Percentiles rank a stretch among this genome's conserved stretches.
These are phyloP conservation scores for Gavialis gangeticus DNA, from an alignment of 2,113 vertebrate species.

Conservation along the genomic window DNA sequence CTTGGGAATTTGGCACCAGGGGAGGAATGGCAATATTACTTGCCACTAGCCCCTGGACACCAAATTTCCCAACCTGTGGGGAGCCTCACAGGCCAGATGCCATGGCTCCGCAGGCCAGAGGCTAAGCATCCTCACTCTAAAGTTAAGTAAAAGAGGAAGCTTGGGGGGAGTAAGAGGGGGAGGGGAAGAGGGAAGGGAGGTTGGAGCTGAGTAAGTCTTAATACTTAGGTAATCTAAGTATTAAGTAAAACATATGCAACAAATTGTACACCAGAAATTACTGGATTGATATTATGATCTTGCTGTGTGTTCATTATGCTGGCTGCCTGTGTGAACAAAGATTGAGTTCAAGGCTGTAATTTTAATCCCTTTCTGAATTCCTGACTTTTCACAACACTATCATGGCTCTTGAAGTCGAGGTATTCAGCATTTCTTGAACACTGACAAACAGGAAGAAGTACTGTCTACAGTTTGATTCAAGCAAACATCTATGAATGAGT, in stretches of 20 bases:
- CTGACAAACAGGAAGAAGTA: slow-evolving; percentile 17
- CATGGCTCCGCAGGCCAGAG: too few relatives aligned
- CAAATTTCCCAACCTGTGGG: too few relatives aligned
- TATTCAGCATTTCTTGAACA: neutral
- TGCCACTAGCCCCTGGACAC: too few relatives aligned
- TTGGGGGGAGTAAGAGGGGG: too few relatives aligned
- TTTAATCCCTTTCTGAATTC: neutral
- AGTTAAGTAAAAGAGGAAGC: too few relatives aligned
- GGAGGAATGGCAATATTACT: too few relatives aligned
- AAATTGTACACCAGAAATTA: neutral
- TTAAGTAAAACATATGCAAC: neutral
- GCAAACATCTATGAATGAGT: neutral
- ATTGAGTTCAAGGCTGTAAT: neutral
- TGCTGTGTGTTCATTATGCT: rapidly evolving
- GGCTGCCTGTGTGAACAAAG: neutral
- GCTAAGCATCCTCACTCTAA: too few relatives aligned
- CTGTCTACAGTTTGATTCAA: neutral
- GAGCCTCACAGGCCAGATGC: too few relatives aligned
- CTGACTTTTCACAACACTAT: neutral
- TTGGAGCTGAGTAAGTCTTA: neutral
- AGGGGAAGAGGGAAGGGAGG: too few relatives aligned
- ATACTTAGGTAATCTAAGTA: neutral
- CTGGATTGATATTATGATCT: neutral
- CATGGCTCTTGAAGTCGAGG: neutral
- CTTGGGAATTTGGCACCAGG: too few relatives aligned